Base-by-base conservation (phyloP, 1,140 invertebrate genomes). In the Drosophila mojavensis region DNA sequence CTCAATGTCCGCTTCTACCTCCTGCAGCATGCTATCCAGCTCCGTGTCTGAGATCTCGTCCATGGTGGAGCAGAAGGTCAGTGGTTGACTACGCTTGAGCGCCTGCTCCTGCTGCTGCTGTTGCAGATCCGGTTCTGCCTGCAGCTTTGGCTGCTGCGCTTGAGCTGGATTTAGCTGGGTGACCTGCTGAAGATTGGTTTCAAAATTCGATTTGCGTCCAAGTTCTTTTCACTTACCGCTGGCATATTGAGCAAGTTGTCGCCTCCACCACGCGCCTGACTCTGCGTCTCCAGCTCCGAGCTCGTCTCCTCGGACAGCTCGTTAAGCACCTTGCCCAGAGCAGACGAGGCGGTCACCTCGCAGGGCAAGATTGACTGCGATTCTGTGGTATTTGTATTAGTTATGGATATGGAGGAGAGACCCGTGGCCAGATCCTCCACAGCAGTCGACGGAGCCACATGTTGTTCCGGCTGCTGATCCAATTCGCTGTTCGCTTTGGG, bases 11-110 rank as follows among this genome's bases (percentile, higher is more conserved):
- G 78, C 88, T 36, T 92, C 91, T 41, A 92, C 89, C 54, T 92
- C 92, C 45, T 92, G 92, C 63, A 92, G 68, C 81, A 92, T 91
- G 61, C 91, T 92, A 71, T 92, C 92, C 53, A 92, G 60, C 41
- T 92, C 92, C 0, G 92, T 91, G 55, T 92, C 92, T 0, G 92
- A 92, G 11, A 92, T 92, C 28, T 92, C 92, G 54, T 92, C 92
- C 92, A 92, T 92, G 3, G 92, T 92, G 11, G 92, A 92, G 67
- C 89, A 90, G 43, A 92, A 92, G 24, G 85, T 91, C 3, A 92
- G 55, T 0, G 91, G 90, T 36, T 91, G 83, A 43, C 59, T 90
- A 33, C 72, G 83, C 4, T 69, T 73, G 3, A 73, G 67, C 10
- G 54, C 36, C 26, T 28, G 10, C 59, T 24, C 54, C 43, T 24